A percentile compares a stretch with the other conserved stretches of the same genome.
These are phyloP conservation scores for Colinus virginianus DNA, from an alignment of 2,113 vertebrate species.

Conservation along the genomic window DNA sequence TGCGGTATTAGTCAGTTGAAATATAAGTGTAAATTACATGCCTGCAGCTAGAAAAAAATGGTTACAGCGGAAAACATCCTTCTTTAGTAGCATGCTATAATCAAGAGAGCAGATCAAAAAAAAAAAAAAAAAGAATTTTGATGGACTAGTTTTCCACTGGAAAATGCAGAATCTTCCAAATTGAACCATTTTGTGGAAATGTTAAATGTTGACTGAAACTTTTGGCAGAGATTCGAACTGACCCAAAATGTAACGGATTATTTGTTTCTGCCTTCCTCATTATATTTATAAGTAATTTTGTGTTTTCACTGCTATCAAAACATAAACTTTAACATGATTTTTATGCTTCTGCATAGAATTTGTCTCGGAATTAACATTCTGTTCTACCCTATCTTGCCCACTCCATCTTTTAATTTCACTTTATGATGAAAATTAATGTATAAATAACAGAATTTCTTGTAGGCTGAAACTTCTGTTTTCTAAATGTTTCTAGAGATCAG, in stretches of 20 bases:
- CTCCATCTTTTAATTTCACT: conserved; percentile 41
- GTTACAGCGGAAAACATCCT: conserved; percentile 60
- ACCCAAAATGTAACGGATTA: conserved; percentile 35
- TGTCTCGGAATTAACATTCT: conserved; percentile 53
- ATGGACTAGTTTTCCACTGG: conserved; percentile 30
- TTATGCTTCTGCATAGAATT: conserved; percentile 16
- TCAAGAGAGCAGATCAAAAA: conserved; percentile 56
- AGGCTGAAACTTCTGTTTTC: conserved; percentile 16
- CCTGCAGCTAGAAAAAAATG: conserved; percentile 71
- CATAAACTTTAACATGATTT: conserved; percentile 50
- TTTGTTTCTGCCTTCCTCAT: conserved; percentile 46
- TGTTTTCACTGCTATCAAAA: conserved; percentile 2
- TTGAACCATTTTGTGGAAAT: conserved; percentile 43
- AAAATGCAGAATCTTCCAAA: conserved; percentile 61
- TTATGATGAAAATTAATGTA: conserved; percentile 47
- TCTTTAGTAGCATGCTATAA: conserved; percentile 54
- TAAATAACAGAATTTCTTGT: conserved; percentile 42
- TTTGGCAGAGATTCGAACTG: conserved; percentile 28
- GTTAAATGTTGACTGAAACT: conserved; percentile 41
- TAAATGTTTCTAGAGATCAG: not conserved
- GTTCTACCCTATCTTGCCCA: conserved; percentile 8
- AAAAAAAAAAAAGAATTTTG: conserved; percentile 6
- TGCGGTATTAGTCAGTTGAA: conserved; percentile 63
- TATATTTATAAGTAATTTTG: conserved; percentile 49
- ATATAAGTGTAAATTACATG: conserved; percentile 72